Base-by-base conservation (phyloP, 2,113 vertebrate genomes). In the Ctenodactylus gundi region DNA sequence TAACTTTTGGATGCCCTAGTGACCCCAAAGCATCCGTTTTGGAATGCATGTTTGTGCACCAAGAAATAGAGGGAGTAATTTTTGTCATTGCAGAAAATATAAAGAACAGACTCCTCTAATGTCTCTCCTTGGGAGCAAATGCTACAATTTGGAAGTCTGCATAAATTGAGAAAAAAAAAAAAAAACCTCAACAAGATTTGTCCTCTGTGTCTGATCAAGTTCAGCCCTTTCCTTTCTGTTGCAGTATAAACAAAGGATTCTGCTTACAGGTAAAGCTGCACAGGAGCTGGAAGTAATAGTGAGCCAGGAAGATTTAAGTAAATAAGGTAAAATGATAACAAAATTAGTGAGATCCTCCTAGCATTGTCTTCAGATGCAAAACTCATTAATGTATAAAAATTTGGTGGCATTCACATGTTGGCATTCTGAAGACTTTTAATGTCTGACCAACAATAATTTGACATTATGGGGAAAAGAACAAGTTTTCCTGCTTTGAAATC, bases 391-490 rank as follows among this genome's bases (percentile, higher is more conserved):
- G 7, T 44, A 91, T 23, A 89, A 85, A 44, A 23, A 77, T 60
- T 36, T 78, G 21, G n/a, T 55, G 31, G 36, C 29, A 92, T 85
- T 58, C 80, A 36, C 20, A 65, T 49, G 17, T 53, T 55, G 64
- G 21, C 36, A 80, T 0, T 15, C 9, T 76, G 25, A 88, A 90
- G 49, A 88, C 25, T 94, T 97, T 81, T 65, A 60, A 83, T 49
- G 96, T 93, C 27, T 86, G 57, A 68, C 44, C 36, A 87, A 57
- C 44, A 93, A 94, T 93, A 77, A 92, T 90, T 94, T 95, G 86
- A 70, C 36, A 91, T 36, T 87, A 3, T 83, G 31, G 21, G 57
- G 21, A 64, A 88, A 95, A 95, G 75, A 75, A 53, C 57, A 94
- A 46, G 39, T 84, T 89, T 81, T 46, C 55, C 7, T 62, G 4